phyloP scores from a whole-genome alignment of 35 echinoderm and acorn worm genomes.

The Heliocidaris tuberculata region DNA sequence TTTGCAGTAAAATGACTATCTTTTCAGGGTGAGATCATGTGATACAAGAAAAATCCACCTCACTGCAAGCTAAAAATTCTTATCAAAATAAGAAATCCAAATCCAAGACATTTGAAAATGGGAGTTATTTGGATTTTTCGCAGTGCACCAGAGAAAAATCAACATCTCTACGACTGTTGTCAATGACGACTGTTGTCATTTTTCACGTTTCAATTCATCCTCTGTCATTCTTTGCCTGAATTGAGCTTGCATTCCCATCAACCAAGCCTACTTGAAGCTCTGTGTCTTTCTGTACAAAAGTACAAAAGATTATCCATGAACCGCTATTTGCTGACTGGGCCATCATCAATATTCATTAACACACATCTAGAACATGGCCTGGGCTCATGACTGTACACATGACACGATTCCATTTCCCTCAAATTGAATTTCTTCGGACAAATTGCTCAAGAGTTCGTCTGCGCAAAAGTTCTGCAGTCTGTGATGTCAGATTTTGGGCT shows the following conservation, averaged over 20 bases:
- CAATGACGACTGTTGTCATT: not conserved
- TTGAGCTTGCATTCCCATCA: not conserved
- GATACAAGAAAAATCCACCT: too few relatives aligned
- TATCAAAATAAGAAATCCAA: too few relatives aligned
- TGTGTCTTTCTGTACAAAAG: not conserved
- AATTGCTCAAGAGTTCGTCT: not conserved
- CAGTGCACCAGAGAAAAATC: not conserved
- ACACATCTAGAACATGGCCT: not conserved
- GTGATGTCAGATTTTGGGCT: not conserved
- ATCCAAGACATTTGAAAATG: too few relatives aligned
- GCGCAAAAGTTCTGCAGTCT: not conserved
- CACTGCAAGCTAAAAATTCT: too few relatives aligned
- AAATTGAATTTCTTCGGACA: not conserved
- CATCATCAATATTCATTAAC: conserved; percentile 12
- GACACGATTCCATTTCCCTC: not conserved
- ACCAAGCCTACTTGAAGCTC: not conserved
- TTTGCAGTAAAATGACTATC: too few relatives aligned
- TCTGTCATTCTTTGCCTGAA: not conserved
- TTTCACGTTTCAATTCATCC: not conserved
- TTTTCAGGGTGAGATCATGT: too few relatives aligned
- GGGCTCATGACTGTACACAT: not conserved
- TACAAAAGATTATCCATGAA: not conserved
- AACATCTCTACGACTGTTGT: not conserved
- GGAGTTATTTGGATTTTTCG: too few relatives aligned
- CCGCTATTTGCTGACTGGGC: not conserved